A percentile compares a stretch with the other conserved stretches of the same genome.
These are phyloP conservation scores for Sarcophaga rosellei DNA, from an alignment of 2,888 invertebrate species.

Conservation along the genomic window DNA sequence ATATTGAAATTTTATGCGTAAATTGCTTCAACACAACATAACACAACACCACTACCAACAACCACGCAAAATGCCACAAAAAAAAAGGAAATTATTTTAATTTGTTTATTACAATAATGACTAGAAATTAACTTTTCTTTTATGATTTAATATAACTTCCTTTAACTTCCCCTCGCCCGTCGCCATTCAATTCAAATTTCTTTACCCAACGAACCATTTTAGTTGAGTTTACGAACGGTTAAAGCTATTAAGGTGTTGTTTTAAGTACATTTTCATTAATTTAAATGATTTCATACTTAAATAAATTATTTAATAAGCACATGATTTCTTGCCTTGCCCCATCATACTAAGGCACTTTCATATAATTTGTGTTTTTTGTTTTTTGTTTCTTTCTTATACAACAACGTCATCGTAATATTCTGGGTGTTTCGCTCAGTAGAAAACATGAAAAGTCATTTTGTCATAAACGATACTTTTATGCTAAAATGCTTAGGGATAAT, in stretches of 20 bases:
- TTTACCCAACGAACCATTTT: not conserved
- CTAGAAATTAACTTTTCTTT: conserved; percentile 42
- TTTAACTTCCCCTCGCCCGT: not conserved
- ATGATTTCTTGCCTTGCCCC: conserved; percentile 67
- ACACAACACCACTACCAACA: not conserved
- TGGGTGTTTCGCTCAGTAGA: not conserved
- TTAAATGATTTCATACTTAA: conserved; percentile 78
- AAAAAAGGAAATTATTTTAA: conserved; percentile 11
- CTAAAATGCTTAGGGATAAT: not conserved
- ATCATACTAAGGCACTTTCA: not conserved
- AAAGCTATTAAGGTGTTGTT: conserved; percentile 59
- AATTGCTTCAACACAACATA: conserved; percentile 21
- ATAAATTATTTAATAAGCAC: conserved; percentile 81
- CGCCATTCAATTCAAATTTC: not conserved
- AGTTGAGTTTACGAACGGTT: not conserved
- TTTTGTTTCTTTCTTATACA: not conserved
- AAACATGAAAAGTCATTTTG: conserved; percentile 8
- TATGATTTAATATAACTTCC: not conserved
- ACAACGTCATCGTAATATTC: not conserved
- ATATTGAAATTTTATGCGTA: conserved; percentile 56
- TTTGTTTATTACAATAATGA: conserved; percentile 46
- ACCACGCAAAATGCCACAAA: not conserved
- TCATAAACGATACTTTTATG: not conserved
- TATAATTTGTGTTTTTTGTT: conserved; percentile 5
- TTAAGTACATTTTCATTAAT: conserved; percentile 76